Evolutionary conservation across 1,140 invertebrate species (phyloP).

Genomic region (Sarcophaga bullata): DNA sequence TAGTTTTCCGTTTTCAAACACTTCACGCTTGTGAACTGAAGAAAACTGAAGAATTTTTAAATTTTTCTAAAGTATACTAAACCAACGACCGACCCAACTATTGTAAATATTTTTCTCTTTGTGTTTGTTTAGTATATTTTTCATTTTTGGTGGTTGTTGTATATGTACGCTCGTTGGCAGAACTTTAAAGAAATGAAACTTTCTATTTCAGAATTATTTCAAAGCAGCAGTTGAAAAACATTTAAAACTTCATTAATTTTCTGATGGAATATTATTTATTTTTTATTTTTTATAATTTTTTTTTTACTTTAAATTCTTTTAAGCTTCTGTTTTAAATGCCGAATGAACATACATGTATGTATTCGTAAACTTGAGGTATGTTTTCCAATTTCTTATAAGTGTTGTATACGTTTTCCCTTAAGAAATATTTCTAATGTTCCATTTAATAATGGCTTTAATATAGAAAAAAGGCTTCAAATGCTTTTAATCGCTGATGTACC

Average conservation of each 20-base stretch:
- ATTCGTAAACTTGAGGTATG: neutral
- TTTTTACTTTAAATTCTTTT: neutral
- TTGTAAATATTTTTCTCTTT: neutral
- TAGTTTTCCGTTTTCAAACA: neutral
- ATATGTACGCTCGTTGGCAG: neutral
- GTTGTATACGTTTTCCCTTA: neutral
- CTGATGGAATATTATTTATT: too few relatives aligned
- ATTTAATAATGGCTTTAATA: neutral
- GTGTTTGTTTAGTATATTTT: neutral
- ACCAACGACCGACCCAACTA: neutral
- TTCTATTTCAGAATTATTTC: neutral
- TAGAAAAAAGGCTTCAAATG: too few relatives aligned
- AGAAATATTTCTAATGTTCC: neutral
- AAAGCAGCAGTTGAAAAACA: too few relatives aligned
- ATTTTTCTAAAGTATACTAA: neutral
- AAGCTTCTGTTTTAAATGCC: neutral
- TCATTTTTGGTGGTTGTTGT: neutral
- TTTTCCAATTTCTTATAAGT: neutral
- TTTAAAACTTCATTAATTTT: too few relatives aligned
- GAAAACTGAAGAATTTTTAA: slow-evolving; percentile 1
- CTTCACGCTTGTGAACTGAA: neutral
- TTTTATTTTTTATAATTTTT: too few relatives aligned
- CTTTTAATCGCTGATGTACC: too few relatives aligned
- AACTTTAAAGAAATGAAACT: neutral
- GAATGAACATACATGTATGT: neutral